These are phyloP conservation scores for Eupithecia vulgata DNA, from an alignment of 2,888 invertebrate species.

Conservation along the genomic window DNA sequence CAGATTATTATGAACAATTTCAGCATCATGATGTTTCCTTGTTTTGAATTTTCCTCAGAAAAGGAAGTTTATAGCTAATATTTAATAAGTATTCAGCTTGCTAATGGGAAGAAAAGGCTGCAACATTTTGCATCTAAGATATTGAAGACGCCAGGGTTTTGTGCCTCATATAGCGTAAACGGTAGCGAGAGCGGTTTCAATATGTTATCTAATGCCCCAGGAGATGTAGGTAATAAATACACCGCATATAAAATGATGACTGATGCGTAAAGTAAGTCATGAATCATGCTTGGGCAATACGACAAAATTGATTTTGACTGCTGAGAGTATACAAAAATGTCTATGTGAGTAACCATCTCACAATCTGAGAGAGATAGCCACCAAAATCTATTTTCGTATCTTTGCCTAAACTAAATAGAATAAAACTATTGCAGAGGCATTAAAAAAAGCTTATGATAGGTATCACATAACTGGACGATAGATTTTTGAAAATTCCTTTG, in stretches of 20 bases:
- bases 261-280: not conserved
- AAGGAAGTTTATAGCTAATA: not conserved
- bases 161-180: slow-evolving; percentile 1
- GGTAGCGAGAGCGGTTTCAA: not conserved
- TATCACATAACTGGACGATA: too few relatives aligned
- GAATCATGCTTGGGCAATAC: too few relatives aligned
- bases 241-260: not conserved
- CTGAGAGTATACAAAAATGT: too few relatives aligned
- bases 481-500: too few relatives aligned
- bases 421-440: too few relatives aligned
- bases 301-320: not conserved
- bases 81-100: not conserved
- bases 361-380: too few relatives aligned
- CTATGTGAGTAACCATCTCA: too few relatives aligned
- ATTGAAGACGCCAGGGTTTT: slow-evolving; percentile 17
- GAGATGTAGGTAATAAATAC: not conserved
- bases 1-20: not conserved
- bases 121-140: slow-evolving; percentile 27
- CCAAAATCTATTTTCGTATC: too few relatives aligned
- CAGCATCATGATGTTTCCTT: not conserved
- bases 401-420: too few relatives aligned
- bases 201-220: not conserved
- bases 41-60: not conserved
- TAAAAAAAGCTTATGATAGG: too few relatives aligned
- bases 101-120: slow-evolving; percentile 10